Percentiles rank a stretch among this genome's conserved stretches.
Conservation (phyloP, 2,888 invertebrate genomes). For the Resseliella maxima region DNA sequence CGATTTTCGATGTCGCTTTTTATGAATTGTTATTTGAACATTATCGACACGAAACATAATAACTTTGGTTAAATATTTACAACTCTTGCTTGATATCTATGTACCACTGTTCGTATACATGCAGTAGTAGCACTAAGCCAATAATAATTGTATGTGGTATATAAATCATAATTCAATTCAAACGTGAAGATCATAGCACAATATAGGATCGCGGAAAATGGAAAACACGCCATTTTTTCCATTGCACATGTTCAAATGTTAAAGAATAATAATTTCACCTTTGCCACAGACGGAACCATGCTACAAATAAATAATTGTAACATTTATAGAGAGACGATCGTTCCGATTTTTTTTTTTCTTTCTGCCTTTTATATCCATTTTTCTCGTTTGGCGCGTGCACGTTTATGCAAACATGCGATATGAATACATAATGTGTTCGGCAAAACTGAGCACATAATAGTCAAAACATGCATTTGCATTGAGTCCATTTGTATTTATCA, state of each 20-base stretch:
- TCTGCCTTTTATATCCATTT: background rate
- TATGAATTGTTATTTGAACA: constrained; percentile 22
- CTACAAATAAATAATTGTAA: constrained; percentile 43
- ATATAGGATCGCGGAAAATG: constrained; percentile 24
- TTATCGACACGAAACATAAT: constrained; percentile 43
- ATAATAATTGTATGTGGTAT: background rate
- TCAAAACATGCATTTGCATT: background rate
- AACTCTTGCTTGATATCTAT: constrained; percentile 28
- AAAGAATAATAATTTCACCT: constrained; percentile 41
- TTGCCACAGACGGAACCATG: constrained; percentile 30
- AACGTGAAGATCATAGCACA: constrained; percentile 20
- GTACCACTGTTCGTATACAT: background rate
- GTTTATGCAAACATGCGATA: constrained; percentile 43
- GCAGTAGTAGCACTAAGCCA: background rate
- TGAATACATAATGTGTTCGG: constrained; percentile 21
- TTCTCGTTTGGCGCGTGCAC: constrained; percentile 30
- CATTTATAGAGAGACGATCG: constrained; percentile 46
- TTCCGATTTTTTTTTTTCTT: background rate
- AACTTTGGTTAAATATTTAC: constrained; percentile 31
- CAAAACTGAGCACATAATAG: background rate
- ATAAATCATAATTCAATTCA: constrained; percentile 18
- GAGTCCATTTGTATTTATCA: constrained; percentile 4
- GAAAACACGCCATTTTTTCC: background rate
- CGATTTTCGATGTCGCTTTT: constrained; percentile 41
- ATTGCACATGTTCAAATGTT: constrained; percentile 1